Evolutionary conservation across 2,888 invertebrate species (phyloP), one percentile per base, ranked within the genome.

Genomic region (Beris chalybata): DNA sequence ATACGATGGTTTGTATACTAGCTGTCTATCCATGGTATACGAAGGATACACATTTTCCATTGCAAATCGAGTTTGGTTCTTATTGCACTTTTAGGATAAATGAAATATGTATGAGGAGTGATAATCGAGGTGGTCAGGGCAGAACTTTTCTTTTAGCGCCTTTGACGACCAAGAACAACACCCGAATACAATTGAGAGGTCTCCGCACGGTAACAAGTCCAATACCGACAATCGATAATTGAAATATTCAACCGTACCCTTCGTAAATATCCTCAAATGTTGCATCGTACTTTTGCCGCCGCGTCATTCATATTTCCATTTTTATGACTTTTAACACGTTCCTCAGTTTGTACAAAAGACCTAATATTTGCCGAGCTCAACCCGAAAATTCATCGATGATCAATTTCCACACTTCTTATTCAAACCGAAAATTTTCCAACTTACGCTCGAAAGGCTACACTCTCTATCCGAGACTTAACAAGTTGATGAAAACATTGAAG

Each of bases 301-400:
- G 61, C 50, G 50, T 59, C 65, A 65, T 61, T 65, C 50, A 61
- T 65, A 68, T 68, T 68, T 65, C 61, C 61, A 68, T 68, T 57
- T 67, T 67, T 64, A 67, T 67, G 58, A 63, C 56, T 57, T 67
- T 67, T 67, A 67, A 67, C 67, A 67, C 67, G 56, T 68, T 65
- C 55, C 30, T 52, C 52, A 61, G 56, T 64, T 65, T 65, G 61
- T 61, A 61, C 61, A 61, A 61, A 61, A 68, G 65, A 56, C 61
- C 50, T 65, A 65, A 68, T 68, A 65, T 68, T 68, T 68, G 56
- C 58, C 45, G 47, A 61, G 44, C 59, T 30, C 65, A 65, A 64
- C 64, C 64, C 54, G 65, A 67, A 65, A 67, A 61, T 59, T 65
- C 67, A 68, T 65, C 65, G 61, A 15, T 53, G 65, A 68, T 65